Percentiles rank a stretch among this genome's conserved stretches.
Conservation (phyloP, 2,113 vertebrate species). For the Chitala chitala region DNA sequence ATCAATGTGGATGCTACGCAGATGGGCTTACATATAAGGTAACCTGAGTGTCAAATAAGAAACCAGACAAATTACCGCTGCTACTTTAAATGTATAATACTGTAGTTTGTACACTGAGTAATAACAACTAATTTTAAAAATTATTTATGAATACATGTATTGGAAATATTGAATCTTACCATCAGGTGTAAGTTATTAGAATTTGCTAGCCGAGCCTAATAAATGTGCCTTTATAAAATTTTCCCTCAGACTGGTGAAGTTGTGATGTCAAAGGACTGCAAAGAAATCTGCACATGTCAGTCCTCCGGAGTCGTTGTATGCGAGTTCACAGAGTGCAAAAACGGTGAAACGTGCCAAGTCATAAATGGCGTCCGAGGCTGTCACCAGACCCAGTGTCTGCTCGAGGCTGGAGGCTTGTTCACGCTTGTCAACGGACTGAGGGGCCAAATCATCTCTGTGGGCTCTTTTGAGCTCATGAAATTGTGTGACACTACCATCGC, state of each 20-base stretch:
- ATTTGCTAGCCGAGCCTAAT: too few relatives aligned
- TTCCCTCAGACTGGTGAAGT: constrained; percentile 35
- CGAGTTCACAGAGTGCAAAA: constrained; percentile 31
- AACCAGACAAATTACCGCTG: too few relatives aligned
- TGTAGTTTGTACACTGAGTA: too few relatives aligned
- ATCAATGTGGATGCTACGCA: constrained; percentile 63
- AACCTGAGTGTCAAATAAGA: not conserved
- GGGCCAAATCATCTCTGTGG: constrained; percentile 29
- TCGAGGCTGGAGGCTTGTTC: constrained; percentile 34
- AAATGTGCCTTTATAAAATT: not conserved
- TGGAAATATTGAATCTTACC: not conserved
- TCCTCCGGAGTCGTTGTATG: constrained; percentile 32
- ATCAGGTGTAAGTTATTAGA: not conserved
- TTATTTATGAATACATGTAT: not conserved
- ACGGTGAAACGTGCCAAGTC: constrained; percentile 34
- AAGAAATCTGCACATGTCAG: constrained; percentile 32
- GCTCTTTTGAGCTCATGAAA: constrained; percentile 43
- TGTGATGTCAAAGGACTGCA: constrained; percentile 39
- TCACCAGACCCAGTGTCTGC: constrained; percentile 36
- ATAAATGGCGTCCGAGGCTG: constrained; percentile 36
- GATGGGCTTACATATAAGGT: constrained; percentile 61
- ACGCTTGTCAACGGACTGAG: constrained; percentile 36
- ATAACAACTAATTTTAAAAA: not conserved
- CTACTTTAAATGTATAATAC: not conserved
- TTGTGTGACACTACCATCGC: constrained; percentile 23